These are phyloP conservation scores for Eupithecia vulgata DNA, from an alignment of 2,888 invertebrate species.

Conservation along the genomic window DNA sequence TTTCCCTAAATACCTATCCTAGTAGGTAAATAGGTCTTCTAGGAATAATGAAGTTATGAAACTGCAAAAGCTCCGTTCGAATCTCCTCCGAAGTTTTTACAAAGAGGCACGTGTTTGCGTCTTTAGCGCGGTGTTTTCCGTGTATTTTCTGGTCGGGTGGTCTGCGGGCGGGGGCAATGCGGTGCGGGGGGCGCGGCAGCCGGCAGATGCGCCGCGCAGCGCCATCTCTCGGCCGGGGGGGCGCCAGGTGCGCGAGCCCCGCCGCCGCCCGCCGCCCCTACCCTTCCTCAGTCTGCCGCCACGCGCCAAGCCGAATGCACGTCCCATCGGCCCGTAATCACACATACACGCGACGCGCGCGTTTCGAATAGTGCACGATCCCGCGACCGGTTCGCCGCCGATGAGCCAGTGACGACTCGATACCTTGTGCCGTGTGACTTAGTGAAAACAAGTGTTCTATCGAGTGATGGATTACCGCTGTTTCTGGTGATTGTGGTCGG, in stretches of 20 bases:
- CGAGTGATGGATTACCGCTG: conserved; percentile 82
- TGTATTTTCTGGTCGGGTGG: conserved; percentile 78
- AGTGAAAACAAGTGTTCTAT: conserved; percentile 80
- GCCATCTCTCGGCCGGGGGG: conserved; percentile 76
- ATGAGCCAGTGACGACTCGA: conserved; percentile 80
- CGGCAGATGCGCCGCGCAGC: conserved; percentile 82
- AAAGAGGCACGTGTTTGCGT: conserved; percentile 77
- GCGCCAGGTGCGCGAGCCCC: conserved; percentile 75
- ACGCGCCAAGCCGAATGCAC: conserved; percentile 76
- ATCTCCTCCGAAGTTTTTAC: conserved; percentile 71
- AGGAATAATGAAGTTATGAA: neutral
- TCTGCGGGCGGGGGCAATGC: conserved; percentile 46
- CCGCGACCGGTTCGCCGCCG: conserved; percentile 78
- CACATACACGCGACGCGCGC: conserved; percentile 79
- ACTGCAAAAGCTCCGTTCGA: conserved; percentile 45
- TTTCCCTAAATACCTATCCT: neutral
- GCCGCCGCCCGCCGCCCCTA: conserved; percentile 70
- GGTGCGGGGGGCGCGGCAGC: conserved; percentile 55
- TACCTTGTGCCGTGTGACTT: conserved; percentile 80
- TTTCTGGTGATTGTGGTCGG: conserved; percentile 74
- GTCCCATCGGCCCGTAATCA: conserved; percentile 65
- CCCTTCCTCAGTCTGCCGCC: conserved; percentile 82
- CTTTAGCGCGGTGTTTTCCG: conserved; percentile 76
- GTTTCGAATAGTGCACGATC: conserved; percentile 80
- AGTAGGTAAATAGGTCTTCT: neutral